These are phyloP conservation scores for Epinephelus coioides DNA, from an alignment of 2,797 vertebrate genomes.

Conservation along the genomic window DNA sequence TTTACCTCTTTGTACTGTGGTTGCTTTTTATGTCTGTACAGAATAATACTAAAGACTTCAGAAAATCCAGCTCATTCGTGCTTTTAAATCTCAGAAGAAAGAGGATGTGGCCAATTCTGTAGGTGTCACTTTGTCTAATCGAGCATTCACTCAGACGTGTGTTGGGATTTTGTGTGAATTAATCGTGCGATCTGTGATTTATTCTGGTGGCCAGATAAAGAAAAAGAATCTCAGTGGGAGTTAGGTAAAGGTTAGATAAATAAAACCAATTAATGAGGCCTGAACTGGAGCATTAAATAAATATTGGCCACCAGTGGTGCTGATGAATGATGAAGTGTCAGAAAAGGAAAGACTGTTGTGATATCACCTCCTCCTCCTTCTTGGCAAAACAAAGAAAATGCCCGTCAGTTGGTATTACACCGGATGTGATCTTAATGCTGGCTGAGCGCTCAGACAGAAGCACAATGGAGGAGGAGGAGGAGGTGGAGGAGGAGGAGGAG, in stretches of 20 bases:
- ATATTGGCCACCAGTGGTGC: slow-evolving; percentile 34
- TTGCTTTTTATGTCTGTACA: not conserved
- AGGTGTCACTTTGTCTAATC: slow-evolving; percentile 1
- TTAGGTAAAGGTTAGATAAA: slow-evolving; percentile 35
- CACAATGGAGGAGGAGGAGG: not conserved
- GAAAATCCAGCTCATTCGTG: not conserved
- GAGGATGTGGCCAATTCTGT: not conserved
- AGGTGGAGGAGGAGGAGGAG: no score
- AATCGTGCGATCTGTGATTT: not conserved
- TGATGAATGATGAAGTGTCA: slow-evolving; percentile 35
- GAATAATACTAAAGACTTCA: not conserved
- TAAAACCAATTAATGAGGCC: slow-evolving; percentile 10
- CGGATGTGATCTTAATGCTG: slow-evolving; percentile 12
- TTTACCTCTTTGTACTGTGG: not conserved
- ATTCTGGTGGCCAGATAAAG: not conserved
- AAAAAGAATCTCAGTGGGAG: not conserved
- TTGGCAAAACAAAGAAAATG: slow-evolving; percentile 44
- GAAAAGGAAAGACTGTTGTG: slow-evolving; percentile 27
- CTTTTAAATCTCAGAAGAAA: not conserved
- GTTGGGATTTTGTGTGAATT: slow-evolving; percentile 6
- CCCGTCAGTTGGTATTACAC: slow-evolving; percentile 8
- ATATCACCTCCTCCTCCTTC: slow-evolving; percentile 41
- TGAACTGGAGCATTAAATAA: slow-evolving; percentile 2
- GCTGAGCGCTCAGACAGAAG: not conserved
- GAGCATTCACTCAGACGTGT: slow-evolving; percentile 13